Evolutionary conservation across 2,888 invertebrate genomes (phyloP).

Genomic region (Drepana falcataria): DNA sequence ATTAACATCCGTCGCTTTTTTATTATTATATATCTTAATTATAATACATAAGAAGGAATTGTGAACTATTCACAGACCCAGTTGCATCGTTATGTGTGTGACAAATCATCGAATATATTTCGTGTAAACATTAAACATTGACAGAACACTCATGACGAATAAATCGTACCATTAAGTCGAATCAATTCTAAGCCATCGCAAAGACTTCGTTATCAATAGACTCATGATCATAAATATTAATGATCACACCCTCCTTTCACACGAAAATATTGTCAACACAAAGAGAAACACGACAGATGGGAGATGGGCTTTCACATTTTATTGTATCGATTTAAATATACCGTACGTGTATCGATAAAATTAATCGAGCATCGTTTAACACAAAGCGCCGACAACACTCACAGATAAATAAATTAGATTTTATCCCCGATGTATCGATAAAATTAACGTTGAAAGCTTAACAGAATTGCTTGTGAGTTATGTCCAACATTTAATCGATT

Average conservation of each 20-base stretch:
- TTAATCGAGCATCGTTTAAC: conserved; percentile 35
- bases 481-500: conserved; percentile 20
- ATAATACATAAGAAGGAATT: too few species aligned
- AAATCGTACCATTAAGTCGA: background rate
- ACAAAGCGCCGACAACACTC: conserved; percentile 23
- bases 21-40: too few species aligned
- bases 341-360: conserved; percentile 24
- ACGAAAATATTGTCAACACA: conserved; percentile 15
- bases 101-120: too few species aligned
- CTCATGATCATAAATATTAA: conserved; percentile 27
- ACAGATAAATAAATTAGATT: conserved; percentile 18
- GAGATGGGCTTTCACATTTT: conserved; percentile 28
- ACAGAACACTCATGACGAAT: too few species aligned
- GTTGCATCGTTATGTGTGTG: too few species aligned
- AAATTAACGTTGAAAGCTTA: conserved; percentile 38
- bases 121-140: too few species aligned
- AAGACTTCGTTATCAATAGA: conserved; percentile 16
- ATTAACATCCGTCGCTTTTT: too few species aligned
- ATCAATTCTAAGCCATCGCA: background rate
- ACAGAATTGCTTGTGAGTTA: conserved; percentile 30
- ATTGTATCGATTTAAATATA: conserved; percentile 17
- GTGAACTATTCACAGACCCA: too few species aligned
- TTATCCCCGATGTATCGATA: conserved; percentile 22
- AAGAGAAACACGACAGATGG: conserved; percentile 35
- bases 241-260: conserved; percentile 21